Evolutionary conservation across 2,888 invertebrate species (phyloP).

Genomic region (Tortrix viridana): DNA sequence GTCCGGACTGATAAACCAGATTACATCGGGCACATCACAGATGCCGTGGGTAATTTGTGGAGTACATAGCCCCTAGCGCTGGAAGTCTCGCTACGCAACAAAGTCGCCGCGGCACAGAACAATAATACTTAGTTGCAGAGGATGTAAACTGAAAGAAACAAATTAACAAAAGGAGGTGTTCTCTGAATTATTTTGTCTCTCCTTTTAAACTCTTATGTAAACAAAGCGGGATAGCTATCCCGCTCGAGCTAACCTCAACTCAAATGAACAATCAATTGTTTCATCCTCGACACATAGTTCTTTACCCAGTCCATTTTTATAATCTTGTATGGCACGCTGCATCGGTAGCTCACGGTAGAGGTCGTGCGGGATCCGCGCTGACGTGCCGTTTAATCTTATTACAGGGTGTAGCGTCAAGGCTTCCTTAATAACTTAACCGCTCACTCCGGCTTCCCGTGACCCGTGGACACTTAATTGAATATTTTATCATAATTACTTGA

Average conservation of each 20-base stretch:
- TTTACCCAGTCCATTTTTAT: slow-evolving; percentile 25
- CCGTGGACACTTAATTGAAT: slow-evolving; percentile 58
- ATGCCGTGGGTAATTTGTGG: slow-evolving; percentile 36
- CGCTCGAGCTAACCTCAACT: neutral
- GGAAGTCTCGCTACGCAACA: slow-evolving; percentile 26
- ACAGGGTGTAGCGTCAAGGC: slow-evolving; percentile 66
- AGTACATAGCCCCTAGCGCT: slow-evolving; percentile 35
- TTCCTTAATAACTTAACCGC: slow-evolving; percentile 75
- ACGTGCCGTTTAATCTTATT: slow-evolving; percentile 70
- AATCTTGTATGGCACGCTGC: slow-evolving; percentile 21
- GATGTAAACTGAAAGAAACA: slow-evolving; percentile 4
- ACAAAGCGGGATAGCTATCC: neutral
- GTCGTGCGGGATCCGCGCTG: slow-evolving; percentile 40
- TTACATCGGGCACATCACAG: slow-evolving; percentile 43
- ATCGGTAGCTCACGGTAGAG: slow-evolving; percentile 43
- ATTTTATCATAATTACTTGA: slow-evolving; percentile 49
- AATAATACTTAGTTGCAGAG: slow-evolving; percentile 3
- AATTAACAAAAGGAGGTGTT: slow-evolving; percentile 10
- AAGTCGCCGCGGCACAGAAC: slow-evolving; percentile 9
- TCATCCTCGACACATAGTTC: slow-evolving; percentile 18
- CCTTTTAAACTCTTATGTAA: neutral
- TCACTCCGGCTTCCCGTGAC: slow-evolving; percentile 53
- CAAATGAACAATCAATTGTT: slow-evolving; percentile 7
- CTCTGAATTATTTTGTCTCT: neutral
- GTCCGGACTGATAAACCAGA: slow-evolving; percentile 56